Percentiles rank a stretch among this genome's conserved stretches.
phyloP scores from a whole-genome alignment of 2,113 vertebrate genomes.

The Silurus asotus region DNA sequence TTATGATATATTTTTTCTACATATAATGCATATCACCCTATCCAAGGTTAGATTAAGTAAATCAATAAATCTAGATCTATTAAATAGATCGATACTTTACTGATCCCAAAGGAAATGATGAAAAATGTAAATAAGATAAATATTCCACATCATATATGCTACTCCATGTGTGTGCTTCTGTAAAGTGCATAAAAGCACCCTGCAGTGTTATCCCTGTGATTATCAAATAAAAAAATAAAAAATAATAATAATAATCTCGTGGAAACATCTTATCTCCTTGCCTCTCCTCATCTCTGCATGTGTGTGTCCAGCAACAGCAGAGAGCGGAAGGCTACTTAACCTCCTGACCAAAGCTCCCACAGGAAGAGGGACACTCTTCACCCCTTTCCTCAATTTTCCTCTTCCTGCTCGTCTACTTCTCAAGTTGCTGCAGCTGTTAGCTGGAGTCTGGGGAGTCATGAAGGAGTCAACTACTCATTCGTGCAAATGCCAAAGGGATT shows the following conservation, averaged over 20 bases:
- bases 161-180: background rate
- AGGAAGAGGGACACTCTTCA: constrained; percentile 18
- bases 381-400: constrained; percentile 1
- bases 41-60: background rate
- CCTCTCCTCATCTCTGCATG: constrained; percentile 15
- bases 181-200: background rate
- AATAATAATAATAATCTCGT: background rate
- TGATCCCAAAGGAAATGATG: background rate
- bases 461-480: constrained; percentile 47
- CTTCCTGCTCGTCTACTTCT: constrained; percentile 48
- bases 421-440: constrained; percentile 65
- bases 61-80: background rate
- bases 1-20: background rate
- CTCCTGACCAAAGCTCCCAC: constrained; percentile 30
- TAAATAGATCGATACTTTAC: background rate
- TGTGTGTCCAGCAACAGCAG: constrained; percentile 24
- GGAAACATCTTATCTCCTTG: constrained; percentile 2
- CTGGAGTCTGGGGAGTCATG: constrained; percentile 47
- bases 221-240: background rate
- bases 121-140: background rate
- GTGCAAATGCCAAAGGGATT: constrained; percentile 48
- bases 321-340: constrained; percentile 38
- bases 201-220: background rate
- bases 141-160: background rate
- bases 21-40: too few relatives aligned